Base-by-base conservation (phyloP, 92 coral and sea anemone species). In the Virgularia gustaviana region DNA sequence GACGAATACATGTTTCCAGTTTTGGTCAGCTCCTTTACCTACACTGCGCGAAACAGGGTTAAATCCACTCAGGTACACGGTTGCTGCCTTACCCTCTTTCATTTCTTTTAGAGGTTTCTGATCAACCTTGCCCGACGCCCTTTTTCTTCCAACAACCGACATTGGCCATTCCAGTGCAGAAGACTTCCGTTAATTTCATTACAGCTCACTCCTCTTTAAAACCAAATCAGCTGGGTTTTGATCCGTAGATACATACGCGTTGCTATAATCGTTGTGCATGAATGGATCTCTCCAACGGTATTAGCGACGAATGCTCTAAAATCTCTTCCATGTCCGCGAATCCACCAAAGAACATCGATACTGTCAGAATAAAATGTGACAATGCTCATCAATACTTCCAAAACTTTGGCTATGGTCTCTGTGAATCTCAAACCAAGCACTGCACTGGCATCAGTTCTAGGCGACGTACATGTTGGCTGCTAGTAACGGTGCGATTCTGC, bases 371-470 rank as follows among this genome's bases (percentile, higher is more conserved):
- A n/a, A n/a, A n/a, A n/a, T n/a, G n/a, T n/a, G n/a, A n/a, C n/a
- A n/a, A n/a, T 24, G 57, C 25, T 29, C n/a, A n/a, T n/a, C n/a
- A n/a, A n/a, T n/a, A n/a, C n/a, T n/a, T n/a, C n/a, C n/a, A n/a
- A n/a, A n/a, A 54, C 72, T 37, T 37, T 76, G 18, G 79, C 74
- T 66, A 80, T 57, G 9, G 83, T 45, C 41, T 47, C 36, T 18
- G 70, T 47, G 8, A 85, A 56, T 23, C 82, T 77, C 27, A 75
- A 38, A 30, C 89, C 81, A 13, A 85, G 60, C 25, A 85, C 70
- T 44, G 89, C 83, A n/a, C n/a, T 19, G 80, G 80, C 81, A 81
- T 63, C 57, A 85, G 76, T 58, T 81, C 86, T 35, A 80, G 55
- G n/a, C 83, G 66, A 47, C 80, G 86, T n/a, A n/a, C 15, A 85